A percentile compares a stretch with the other conserved stretches of the same genome.
Conservation (phyloP, 1,140 invertebrate species). For the Solenopsis fugax region DNA sequence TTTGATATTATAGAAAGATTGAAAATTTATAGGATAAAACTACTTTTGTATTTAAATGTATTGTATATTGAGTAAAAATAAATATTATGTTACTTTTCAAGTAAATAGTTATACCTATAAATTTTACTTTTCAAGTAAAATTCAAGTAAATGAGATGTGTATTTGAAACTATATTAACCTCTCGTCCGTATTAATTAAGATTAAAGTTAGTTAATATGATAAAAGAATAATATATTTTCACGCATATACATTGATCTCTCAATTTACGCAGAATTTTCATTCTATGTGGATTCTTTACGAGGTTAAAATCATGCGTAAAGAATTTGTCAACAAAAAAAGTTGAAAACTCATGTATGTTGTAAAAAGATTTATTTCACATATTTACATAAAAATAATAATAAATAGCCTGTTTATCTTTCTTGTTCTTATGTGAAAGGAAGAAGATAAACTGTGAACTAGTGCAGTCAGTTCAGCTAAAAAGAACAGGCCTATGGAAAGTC, state of each 20-base stretch:
- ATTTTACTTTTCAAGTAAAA: constrained; percentile 9
- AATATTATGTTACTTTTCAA: constrained; percentile 7
- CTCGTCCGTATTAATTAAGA: constrained; percentile 18
- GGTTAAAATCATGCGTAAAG: no score
- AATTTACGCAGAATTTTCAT: no score
- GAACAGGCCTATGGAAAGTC: no score
- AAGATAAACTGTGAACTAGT: no score
- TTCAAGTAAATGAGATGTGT: background rate
- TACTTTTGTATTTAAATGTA: background rate
- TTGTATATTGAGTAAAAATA: background rate
- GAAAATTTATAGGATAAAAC: background rate
- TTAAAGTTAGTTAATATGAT: constrained; percentile 33
- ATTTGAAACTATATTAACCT: background rate
- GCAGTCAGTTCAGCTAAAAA: no score
- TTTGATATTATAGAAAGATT: background rate
- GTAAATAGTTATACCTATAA: constrained; percentile 11
- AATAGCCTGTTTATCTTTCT: no score
- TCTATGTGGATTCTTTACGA: no score
- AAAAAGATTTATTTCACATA: no score
- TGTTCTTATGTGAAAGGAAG: no score
- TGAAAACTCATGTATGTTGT: no score
- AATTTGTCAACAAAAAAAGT: no score
- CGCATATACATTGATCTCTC: background rate
- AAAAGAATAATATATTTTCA: background rate
- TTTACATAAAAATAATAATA: no score